Percentiles rank a stretch among this genome's conserved stretches.
These are phyloP conservation scores for Euglossa dilemma DNA, from an alignment of 1,140 invertebrate species.

Conservation along the genomic window DNA sequence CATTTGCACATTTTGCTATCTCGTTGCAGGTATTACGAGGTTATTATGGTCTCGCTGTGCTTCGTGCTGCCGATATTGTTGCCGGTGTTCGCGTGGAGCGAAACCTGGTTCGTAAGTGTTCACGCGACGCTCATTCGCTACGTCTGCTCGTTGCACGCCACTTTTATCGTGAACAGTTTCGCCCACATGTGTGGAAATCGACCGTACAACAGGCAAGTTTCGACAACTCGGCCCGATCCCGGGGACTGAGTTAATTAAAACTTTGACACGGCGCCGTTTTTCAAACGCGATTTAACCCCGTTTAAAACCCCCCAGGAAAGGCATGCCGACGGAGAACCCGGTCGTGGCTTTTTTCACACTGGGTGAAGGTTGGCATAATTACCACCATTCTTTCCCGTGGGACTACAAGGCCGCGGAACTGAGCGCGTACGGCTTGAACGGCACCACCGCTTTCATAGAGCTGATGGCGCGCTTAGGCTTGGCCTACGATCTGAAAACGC, in stretches of 20 bases:
- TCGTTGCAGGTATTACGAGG: constrained; percentile 86
- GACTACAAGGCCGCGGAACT: constrained; percentile 85
- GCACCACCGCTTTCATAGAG: constrained; percentile 85
- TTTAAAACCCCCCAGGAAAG: constrained; percentile 82
- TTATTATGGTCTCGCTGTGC: constrained; percentile 86
- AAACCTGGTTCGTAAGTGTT: constrained; percentile 85
- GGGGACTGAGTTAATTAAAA: constrained; percentile 17
- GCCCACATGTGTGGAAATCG: constrained; percentile 92
- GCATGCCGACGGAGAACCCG: constrained; percentile 82
- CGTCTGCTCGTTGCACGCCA: constrained; percentile 89
- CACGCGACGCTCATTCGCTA: constrained; percentile 88
- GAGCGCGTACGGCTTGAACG: constrained; percentile 83
- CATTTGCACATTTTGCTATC: not conserved
- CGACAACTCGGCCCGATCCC: not conserved
- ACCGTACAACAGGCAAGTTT: constrained; percentile 87
- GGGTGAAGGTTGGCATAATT: constrained; percentile 87
- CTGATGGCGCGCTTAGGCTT: constrained; percentile 83
- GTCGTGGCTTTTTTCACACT: constrained; percentile 77
- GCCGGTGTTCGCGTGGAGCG: constrained; percentile 89
- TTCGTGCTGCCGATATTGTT: constrained; percentile 91
- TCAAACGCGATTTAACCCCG: constrained; percentile 17
- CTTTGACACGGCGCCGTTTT: constrained; percentile 19
- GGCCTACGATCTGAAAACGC: constrained; percentile 83
- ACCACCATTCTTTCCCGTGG: constrained; percentile 88
- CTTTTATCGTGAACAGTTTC: constrained; percentile 95